These are phyloP conservation scores for Delia radicum DNA, from an alignment of 1,140 invertebrate genomes.

Conservation along the genomic window DNA sequence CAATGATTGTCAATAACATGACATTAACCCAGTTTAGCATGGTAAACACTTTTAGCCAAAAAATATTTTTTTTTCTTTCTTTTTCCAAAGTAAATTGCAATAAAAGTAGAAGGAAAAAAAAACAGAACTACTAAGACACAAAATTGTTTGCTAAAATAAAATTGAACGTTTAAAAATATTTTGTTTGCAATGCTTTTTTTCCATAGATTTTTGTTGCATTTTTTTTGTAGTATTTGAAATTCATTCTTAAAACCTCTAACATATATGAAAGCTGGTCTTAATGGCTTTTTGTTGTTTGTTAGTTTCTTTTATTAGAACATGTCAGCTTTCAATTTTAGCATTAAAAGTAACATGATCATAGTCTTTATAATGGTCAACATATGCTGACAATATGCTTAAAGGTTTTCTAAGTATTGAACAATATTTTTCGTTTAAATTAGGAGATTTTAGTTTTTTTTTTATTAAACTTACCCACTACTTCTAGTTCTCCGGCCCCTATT, in stretches of 20 bases:
- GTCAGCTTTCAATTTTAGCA: background rate
- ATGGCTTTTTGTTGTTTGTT: background rate
- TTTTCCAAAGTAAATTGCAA: background rate
- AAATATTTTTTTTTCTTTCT: background rate
- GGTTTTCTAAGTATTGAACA: no score
- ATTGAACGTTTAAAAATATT: background rate
- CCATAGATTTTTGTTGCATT: background rate
- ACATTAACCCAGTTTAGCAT: conserved; percentile 1
- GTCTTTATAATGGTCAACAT: background rate
- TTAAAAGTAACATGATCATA: background rate
- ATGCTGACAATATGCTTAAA: no score
- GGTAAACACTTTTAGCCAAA: background rate
- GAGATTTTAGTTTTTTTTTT: background rate
- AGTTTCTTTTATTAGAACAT: background rate
- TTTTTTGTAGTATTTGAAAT: background rate
- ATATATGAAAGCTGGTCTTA: background rate
- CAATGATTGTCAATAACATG: conserved; percentile 4
- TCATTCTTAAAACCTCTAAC: background rate
- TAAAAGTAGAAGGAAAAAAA: background rate
- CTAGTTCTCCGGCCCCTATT: conserved; percentile 68
- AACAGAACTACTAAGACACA: background rate
- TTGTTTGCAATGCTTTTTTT: no score
- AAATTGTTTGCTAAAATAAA: background rate
- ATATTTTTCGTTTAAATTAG: no score
- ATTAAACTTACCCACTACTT: conserved; percentile 69